These are phyloP conservation scores for Mythimna ferrago DNA, from an alignment of 2,888 invertebrate species.

Conservation along the genomic window DNA sequence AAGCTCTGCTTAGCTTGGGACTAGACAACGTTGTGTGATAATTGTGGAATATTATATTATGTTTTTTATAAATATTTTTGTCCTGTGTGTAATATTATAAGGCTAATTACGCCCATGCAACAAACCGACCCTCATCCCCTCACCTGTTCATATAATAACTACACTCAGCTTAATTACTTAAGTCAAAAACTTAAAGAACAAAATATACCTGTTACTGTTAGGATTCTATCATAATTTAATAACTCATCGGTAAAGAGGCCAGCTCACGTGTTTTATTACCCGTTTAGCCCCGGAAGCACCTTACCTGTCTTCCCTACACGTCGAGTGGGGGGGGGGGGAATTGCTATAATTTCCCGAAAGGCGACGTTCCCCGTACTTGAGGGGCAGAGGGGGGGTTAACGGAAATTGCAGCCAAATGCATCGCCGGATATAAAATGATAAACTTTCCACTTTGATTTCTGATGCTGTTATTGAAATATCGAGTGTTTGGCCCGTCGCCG, in stretches of 20 bases:
- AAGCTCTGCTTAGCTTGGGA: no score
- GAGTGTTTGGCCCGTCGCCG: constrained; percentile 29
- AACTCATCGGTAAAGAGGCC: constrained; percentile 18
- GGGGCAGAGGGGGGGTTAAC: constrained; percentile 7
- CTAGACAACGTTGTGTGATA: no score
- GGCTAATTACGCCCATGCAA: no score
- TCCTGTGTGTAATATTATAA: no score
- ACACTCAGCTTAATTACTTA: no score
- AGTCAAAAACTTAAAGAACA: no score
- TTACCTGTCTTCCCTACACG: constrained; percentile 39
- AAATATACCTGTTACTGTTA: not conserved
- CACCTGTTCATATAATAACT: no score
- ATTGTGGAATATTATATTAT: no score
- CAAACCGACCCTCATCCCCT: no score
- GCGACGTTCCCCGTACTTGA: constrained; percentile 39
- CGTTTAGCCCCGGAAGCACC: constrained; percentile 21
- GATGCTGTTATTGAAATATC: constrained; percentile 57
- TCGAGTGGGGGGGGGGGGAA: constrained; percentile 47
- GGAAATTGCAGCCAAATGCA: constrained; percentile 68
- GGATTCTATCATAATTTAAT: constrained; percentile 10
- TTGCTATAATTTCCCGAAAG: constrained; percentile 67
- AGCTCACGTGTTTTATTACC: constrained; percentile 29
- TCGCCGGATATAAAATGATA: constrained; percentile 64
- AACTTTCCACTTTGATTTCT: constrained; percentile 58
- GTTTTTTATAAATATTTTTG: no score